These are phyloP conservation scores for Timema cristinae DNA, from an alignment of 2,888 invertebrate genomes.

Conservation along the genomic window DNA sequence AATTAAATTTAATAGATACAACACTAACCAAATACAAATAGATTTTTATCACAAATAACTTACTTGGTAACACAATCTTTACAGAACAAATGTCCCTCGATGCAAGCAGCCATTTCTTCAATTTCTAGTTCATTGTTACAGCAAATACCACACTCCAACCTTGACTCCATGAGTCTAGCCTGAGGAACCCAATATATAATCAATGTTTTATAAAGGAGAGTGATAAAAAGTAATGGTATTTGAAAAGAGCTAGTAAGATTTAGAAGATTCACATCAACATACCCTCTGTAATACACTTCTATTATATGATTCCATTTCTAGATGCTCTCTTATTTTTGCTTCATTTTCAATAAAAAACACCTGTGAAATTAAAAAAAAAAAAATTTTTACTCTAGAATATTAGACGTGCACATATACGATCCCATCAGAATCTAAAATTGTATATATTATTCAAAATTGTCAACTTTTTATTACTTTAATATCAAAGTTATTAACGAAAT, in stretches of 20 bases:
- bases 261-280: not conserved
- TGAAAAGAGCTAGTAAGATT: no score
- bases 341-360: slow-evolving; percentile 6
- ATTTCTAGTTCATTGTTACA: slow-evolving; percentile 5
- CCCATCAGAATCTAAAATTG: no score
- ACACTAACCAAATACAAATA: no score
- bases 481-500: no score
- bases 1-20: no score
- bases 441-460: no score
- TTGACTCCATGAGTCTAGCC: slow-evolving; percentile 6
- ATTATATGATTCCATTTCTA: not conserved
- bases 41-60: not conserved
- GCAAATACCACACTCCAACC: slow-evolving; percentile 6
- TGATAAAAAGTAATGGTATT: no score
- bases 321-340: not conserved
- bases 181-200: not conserved
- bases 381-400: no score
- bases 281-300: not conserved
- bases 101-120: not conserved
- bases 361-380: not conserved
- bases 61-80: not conserved
- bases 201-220: no score
- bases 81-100: slow-evolving; percentile 7
- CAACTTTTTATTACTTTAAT: no score
- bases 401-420: no score